Evolutionary conservation across 2,113 vertebrate genomes (phyloP).

Genomic region (Labrus mixtus): DNA sequence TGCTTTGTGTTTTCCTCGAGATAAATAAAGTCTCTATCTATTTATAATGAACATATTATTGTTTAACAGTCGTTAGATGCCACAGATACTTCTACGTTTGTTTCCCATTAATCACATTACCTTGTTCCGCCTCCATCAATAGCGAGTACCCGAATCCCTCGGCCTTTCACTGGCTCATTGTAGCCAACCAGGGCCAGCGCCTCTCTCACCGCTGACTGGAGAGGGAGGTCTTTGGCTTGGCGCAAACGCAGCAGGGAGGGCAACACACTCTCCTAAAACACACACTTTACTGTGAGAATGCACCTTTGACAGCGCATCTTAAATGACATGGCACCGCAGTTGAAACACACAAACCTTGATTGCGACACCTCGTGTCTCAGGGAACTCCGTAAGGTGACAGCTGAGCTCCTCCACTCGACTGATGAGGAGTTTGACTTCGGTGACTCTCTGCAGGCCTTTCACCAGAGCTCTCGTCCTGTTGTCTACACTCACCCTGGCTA

Average conservation of each 20-base stretch:
- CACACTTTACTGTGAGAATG: neutral
- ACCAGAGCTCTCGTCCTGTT: constrained; percentile 93
- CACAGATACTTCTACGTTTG: no score
- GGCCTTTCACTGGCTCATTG: constrained; percentile 91
- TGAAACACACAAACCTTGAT: constrained; percentile 60
- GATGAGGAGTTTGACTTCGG: constrained; percentile 88
- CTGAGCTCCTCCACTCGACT: constrained; percentile 93
- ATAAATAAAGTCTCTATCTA: no score
- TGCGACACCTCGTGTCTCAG: constrained; percentile 90
- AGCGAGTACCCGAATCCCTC: constrained; percentile 91
- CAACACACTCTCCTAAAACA: constrained; percentile 87
- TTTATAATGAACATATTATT: no score
- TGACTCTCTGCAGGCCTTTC: constrained; percentile 89
- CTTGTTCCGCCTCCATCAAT: constrained; percentile 98
- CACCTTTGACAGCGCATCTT: neutral
- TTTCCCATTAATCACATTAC: constrained; percentile 61
- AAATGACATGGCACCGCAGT: fast-evolving
- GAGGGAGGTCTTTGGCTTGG: constrained; percentile 87
- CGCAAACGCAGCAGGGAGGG: constrained; percentile 90
- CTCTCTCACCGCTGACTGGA: constrained; percentile 93
- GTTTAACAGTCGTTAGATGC: no score
- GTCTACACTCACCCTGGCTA: constrained; percentile 94
- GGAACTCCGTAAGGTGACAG: constrained; percentile 93
- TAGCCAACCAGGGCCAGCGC: constrained; percentile 93
- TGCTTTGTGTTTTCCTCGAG: no score